Percentiles rank a stretch among this genome's conserved stretches.
These are phyloP conservation scores for mouse (Mus musculus) DNA, from an alignment of 2,113 vertebrate genomes.

Conservation along the genomic window DNA sequence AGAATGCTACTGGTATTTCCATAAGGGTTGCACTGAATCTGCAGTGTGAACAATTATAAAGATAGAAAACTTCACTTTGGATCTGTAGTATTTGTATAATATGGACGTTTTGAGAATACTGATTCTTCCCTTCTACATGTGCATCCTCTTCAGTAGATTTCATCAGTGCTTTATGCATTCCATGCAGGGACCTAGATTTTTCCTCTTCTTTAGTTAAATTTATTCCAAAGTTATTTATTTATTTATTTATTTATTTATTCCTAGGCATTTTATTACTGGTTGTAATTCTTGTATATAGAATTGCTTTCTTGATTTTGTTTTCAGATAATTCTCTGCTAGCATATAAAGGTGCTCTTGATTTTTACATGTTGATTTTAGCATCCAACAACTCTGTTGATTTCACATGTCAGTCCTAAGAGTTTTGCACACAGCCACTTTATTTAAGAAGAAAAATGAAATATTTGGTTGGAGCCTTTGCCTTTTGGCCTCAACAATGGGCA, in stretches of 20 bases:
- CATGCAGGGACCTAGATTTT: not conserved
- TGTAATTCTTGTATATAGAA: not conserved
- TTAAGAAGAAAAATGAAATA: constrained; percentile 63
- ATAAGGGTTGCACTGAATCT: not conserved
- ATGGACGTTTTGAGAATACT: not conserved
- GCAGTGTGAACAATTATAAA: not conserved
- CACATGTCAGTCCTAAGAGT: not conserved
- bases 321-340: not conserved
- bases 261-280: not conserved
- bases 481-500: constrained; percentile 62
- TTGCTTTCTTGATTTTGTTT: not conserved
- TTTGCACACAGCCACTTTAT: constrained; percentile 50
- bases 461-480: constrained; percentile 62
- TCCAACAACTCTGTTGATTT: not conserved
- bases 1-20: not conserved
- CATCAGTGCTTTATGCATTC: not conserved
- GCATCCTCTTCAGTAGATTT: not conserved
- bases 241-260: not conserved
- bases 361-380: not conserved
- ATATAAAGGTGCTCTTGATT: not conserved
- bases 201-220: not conserved
- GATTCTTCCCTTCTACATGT: not conserved
- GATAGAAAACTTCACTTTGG: not conserved
- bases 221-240: not conserved
- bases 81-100: not conserved